phyloP scores from a whole-genome alignment of 2,888 invertebrate species.

The Vesta saturnalis region DNA sequence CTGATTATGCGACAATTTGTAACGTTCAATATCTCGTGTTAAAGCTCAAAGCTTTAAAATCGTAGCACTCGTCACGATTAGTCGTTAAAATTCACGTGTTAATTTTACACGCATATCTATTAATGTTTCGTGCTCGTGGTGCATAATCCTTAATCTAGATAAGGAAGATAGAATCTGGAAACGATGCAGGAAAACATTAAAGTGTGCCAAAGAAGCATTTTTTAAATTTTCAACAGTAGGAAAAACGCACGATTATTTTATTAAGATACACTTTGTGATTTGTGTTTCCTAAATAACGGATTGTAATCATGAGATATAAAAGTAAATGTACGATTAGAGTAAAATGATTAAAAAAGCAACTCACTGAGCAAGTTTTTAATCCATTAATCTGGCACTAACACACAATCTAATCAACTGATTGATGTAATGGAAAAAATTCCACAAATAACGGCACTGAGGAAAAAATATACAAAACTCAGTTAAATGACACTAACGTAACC shows the following conservation, averaged over 20 bases:
- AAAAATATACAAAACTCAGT: background rate
- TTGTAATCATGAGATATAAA: too few relatives aligned
- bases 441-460: conserved; percentile 18
- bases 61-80: conserved; percentile 22
- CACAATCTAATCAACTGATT: conserved; percentile 25
- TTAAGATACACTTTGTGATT: too few relatives aligned
- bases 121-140: conserved; percentile 34
- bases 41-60: conserved; percentile 35
- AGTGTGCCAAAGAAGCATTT: conserved; percentile 24
- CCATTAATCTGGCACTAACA: conserved; percentile 32
- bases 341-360: conserved; percentile 27
- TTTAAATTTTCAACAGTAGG: background rate
- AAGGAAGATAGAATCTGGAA: conserved; percentile 19
- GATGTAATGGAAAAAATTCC: conserved; percentile 10
- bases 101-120: conserved; percentile 38
- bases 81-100: conserved; percentile 34
- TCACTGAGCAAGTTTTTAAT: conserved; percentile 30
- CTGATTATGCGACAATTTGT: conserved; percentile 35
- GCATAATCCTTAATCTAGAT: conserved; percentile 32
- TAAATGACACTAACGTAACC: background rate
- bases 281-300: too few relatives aligned
- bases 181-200: conserved; percentile 26
- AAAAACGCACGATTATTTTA: background rate
- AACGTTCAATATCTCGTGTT: conserved; percentile 34
- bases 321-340: background rate